Evolutionary conservation across 30 jellyfish, hydroid and myxozoan genomes (phyloP).

Genomic region (Clytia hemisphaerica): DNA sequence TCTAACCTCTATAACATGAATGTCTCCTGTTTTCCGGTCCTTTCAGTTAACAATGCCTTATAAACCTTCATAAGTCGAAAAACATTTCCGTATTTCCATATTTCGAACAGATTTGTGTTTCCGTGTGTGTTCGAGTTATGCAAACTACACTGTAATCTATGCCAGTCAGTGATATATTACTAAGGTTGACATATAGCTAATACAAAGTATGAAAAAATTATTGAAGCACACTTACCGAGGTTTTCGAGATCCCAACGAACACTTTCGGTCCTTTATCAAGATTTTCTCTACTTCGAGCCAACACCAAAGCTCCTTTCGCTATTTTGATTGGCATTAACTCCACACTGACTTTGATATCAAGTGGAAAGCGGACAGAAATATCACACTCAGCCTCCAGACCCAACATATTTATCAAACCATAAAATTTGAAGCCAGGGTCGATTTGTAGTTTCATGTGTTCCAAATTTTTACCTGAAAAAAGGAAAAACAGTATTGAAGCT

Average conservation of each 20-base stretch:
- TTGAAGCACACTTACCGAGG: constrained; percentile 14
- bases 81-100: no score
- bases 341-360: constrained; percentile 32
- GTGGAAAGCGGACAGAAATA: constrained; percentile 35
- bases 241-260: constrained; percentile 16
- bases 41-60: no score
- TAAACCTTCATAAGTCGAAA: no score
- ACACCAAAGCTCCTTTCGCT: constrained; percentile 55
- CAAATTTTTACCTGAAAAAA: constrained; percentile 59
- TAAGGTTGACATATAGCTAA: no score
- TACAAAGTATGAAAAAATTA: no score
- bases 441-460: constrained; percentile 38
- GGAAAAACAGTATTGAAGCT: no score
- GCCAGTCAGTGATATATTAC: no score
- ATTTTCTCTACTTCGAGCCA: constrained; percentile 48
- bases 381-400: constrained; percentile 43
- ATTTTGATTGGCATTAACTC: constrained; percentile 79
- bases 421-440: constrained; percentile 49
- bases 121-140: no score
- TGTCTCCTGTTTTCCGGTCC: no score
- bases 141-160: no score
- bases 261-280: constrained; percentile 84
- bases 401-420: constrained; percentile 56
- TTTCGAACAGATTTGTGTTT: no score
- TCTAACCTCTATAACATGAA: no score